These are phyloP conservation scores for Pelagia noctiluca DNA, from an alignment of 30 jellyfish, hydroid and myxozoan species.

Conservation along the genomic window DNA sequence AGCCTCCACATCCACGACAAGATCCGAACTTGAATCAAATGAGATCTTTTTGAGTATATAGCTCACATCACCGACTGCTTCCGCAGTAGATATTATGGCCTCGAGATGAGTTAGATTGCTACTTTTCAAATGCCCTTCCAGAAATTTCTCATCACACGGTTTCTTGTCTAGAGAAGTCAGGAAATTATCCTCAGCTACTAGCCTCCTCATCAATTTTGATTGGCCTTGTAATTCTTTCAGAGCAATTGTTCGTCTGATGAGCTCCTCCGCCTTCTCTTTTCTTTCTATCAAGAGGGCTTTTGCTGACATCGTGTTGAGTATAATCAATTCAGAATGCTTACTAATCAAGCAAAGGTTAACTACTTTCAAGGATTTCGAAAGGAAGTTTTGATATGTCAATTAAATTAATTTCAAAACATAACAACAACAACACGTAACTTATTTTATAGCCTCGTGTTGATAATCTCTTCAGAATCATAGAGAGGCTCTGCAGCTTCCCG, in stretches of 20 bases:
- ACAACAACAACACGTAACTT: no score
- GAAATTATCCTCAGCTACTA: conserved; percentile 67
- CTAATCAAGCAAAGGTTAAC: no score
- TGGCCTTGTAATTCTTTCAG: conserved; percentile 58
- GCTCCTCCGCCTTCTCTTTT: conserved; percentile 41
- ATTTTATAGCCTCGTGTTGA: no score
- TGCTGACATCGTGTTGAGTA: no score
- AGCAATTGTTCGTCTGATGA: conserved; percentile 30
- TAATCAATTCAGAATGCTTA: no score
- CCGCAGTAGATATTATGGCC: conserved; percentile 71
- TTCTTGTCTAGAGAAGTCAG: conserved; percentile 53
- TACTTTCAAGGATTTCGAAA: no score
- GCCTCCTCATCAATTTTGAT: conserved; percentile 57
- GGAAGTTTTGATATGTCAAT: no score
- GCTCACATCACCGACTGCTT: conserved; percentile 49
- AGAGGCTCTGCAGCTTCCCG: no score
- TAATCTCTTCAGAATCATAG: no score
- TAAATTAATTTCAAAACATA: no score
- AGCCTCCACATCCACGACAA: conserved; percentile 84
- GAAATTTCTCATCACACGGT: neutral
- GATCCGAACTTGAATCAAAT: conserved; percentile 13
- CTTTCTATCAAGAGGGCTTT: neutral
- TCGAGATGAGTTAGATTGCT: conserved; percentile 77
- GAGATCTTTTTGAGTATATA: conserved; percentile 46
- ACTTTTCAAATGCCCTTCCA: conserved; percentile 76